Evolutionary conservation across 1,140 invertebrate species (phyloP), one percentile per base, ranked within the genome.

Genomic region (Chionoecetes opilio): DNA sequence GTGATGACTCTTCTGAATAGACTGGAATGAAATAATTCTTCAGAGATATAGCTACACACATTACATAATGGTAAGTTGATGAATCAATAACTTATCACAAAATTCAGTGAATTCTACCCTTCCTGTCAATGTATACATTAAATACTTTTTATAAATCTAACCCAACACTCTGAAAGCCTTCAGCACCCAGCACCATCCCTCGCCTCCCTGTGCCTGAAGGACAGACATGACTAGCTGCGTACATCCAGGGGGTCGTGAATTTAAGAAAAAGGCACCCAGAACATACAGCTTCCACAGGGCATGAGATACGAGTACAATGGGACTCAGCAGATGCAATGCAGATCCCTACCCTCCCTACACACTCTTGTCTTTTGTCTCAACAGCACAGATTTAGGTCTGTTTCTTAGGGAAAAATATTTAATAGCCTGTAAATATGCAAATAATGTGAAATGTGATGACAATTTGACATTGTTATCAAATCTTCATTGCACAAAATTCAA

Each of bases 161-260:
- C 63, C 11, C 8, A 75, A n/a, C 63, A 26, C 2, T 26, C 63
- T 75, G n/a, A 75, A 11, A 75, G 21, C 63, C 63, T 75, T 21
- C 63, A n/a, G 63, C 63, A n/a, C 63, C 63, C n/a, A n/a, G 63
- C 63, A 75, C 63, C 26, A 11, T 63, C 63, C 63, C 63, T 75
- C n/a, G 63, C 63, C 63, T 75, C 21, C 63, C 63, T 53, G 8
- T 8, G n/a, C 11, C 63, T n/a, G 5, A n/a, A 75, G 9, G 21
- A 75, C 63, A 75, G 63, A 75, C 21, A 75, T 75, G 63, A 75
- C 63, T 75, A 75, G 63, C 63, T 75, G 63, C 63, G n/a, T 75
- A 75, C 63, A 75, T 75, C 63, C 63, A 75, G 21, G n/a, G 21
- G 11, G 63, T n/a, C 6, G n/a, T 14, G 46, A 53, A 9, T 17